Percentiles rank a stretch among this genome's conserved stretches.
Evolutionary conservation across 2,113 vertebrate species (phyloP).

Genomic region (Rhizomys pruinosus): DNA sequence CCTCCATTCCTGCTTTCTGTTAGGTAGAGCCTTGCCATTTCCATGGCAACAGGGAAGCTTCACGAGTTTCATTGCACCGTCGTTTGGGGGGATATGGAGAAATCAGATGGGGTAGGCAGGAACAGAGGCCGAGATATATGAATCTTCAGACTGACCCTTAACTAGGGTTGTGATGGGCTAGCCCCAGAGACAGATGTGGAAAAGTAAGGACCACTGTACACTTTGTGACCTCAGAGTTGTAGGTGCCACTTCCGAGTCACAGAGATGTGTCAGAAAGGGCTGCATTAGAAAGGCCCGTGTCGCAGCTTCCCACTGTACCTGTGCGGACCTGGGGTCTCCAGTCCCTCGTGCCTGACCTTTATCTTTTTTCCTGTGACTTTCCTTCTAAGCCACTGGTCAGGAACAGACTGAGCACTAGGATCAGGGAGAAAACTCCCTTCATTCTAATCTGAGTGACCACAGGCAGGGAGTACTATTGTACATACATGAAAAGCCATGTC

Average conservation of each 20-base stretch:
- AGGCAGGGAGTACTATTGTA: neutral
- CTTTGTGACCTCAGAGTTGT: neutral
- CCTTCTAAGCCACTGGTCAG: neutral
- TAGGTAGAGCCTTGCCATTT: constrained; percentile 23
- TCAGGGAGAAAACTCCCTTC: neutral
- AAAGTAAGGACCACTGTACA: neutral
- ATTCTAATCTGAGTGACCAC: neutral
- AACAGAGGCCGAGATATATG: neutral
- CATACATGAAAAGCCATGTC: neutral
- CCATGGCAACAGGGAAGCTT: constrained; percentile 57
- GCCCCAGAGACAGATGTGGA: neutral
- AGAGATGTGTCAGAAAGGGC: neutral
- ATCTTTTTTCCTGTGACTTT: neutral
- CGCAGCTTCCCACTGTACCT: neutral
- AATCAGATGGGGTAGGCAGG: neutral
- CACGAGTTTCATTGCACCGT: neutral
- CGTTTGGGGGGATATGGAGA: neutral
- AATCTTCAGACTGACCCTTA: neutral
- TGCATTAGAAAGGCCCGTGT: fast-evolving
- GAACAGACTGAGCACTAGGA: neutral
- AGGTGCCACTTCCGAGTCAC: neutral
- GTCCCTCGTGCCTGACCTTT: neutral
- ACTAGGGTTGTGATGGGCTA: neutral
- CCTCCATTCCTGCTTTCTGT: constrained; percentile 6
- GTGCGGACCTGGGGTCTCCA: neutral